These are phyloP conservation scores for Eretmochelys imbricata DNA, from an alignment of 2,113 vertebrate species.

Conservation along the genomic window DNA sequence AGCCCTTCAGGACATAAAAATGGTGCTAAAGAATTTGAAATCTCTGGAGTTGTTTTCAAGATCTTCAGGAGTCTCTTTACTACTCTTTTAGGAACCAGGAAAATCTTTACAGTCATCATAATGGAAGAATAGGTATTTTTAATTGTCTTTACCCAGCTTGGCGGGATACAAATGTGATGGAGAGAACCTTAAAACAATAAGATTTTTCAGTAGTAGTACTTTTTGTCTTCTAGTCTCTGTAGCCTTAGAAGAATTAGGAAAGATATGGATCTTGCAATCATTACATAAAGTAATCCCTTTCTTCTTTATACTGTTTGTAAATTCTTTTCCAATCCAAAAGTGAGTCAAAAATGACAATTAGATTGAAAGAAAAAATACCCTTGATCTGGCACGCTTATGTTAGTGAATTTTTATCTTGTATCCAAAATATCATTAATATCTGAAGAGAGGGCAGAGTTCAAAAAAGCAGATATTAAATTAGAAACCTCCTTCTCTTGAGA, in stretches of 20 bases:
- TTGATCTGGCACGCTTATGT: not conserved
- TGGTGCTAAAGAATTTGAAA: not conserved
- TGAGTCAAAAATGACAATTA: not conserved
- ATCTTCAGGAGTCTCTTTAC: not conserved
- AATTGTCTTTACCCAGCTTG: not conserved
- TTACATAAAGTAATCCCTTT: not conserved
- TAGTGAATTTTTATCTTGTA: not conserved
- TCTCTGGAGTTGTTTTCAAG: not conserved
- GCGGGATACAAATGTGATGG: not conserved
- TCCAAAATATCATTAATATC: not conserved
- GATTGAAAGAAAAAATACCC: not conserved
- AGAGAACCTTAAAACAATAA: not conserved
- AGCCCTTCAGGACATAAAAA: not conserved
- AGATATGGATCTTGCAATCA: not conserved
- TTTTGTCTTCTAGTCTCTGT: not conserved
- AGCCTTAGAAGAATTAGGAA: not conserved
- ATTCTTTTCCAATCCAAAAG: not conserved
- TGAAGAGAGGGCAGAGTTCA: not conserved
- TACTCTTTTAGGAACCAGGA: not conserved
- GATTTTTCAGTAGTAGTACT: not conserved
- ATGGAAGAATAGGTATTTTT: not conserved
- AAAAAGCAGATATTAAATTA: not conserved
- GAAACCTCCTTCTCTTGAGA: slow-evolving; percentile 18
- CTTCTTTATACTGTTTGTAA: not conserved
- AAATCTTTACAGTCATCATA: not conserved